Base-by-base conservation (phyloP, 2,113 vertebrate genomes). In the Neodon shergylaensis region DNA sequence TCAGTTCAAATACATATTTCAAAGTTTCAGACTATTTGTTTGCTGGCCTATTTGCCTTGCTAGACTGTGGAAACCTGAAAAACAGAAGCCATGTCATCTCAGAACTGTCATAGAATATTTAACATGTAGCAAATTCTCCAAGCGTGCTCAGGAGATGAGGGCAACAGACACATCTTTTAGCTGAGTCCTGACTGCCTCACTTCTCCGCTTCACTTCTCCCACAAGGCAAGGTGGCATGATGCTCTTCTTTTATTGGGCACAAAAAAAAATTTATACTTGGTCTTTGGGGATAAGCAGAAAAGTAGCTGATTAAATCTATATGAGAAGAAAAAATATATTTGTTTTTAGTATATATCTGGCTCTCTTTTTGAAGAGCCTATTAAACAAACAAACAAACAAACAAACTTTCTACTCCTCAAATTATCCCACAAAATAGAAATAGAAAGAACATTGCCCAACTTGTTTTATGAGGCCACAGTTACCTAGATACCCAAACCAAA, bases 261-360 rank as follows among this genome's bases (percentile, higher is more conserved):
- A 86, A 49, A 81, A 44, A 79, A 94, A 77, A 54, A 5, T 92
- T 89, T 91, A 78, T 68, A 31, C 49, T 54, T 83, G 78, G 74
- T 68, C 54, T 72, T 74, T 42, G 42, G 31, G 33, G 39, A 74
- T 26, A 68, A 90, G 39, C 4, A 78, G 72, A 68, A 95, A 92
- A 94, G 65, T 65, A 61, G 26, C 42, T 76, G 42, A 82, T 86
- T 76, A 0, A 91, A 83, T 52, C 36, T 92, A 54, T 24, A 63
- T 94, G 91, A 21, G 93, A 94, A 87, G 49, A 89, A 88, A 24
- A n/a, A 19, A 26, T 7, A 14, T 83, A 19, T 47, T 47, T 78
- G 10, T 91, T 92, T 94, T 94, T 36, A 94, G 47, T 36, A 91
- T 94, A 81, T 73, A 11, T 58, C 72, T 78, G 42, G 42, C 14